Conservation (phyloP, 2,113 vertebrate genomes). For the Seriola rivoliana region DNA sequence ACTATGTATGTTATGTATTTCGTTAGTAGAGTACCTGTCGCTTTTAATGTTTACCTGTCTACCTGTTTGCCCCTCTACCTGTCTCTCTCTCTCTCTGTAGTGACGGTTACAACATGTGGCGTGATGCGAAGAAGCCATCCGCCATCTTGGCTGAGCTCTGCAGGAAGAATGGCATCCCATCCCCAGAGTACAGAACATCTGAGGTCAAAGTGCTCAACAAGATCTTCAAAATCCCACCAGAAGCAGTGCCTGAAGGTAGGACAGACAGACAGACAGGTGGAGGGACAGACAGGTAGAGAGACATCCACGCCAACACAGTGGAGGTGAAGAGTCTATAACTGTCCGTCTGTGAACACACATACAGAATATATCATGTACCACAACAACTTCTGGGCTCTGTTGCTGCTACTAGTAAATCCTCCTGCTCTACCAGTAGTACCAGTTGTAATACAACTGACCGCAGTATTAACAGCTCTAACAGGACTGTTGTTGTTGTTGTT, state of each 20-base stretch:
- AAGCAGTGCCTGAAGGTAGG: conserved; percentile 89
- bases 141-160: conserved; percentile 91
- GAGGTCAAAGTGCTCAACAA: conserved; percentile 94
- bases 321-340: background rate
- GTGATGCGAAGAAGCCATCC: conserved; percentile 90
- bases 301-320: background rate
- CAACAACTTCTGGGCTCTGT: background rate
- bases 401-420: background rate
- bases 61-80: background rate
- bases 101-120: conserved; percentile 91
- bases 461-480: conserved; percentile 20
- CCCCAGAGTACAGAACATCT: conserved; percentile 87
- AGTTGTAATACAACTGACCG: background rate
- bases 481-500: background rate
- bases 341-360: background rate
- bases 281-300: background rate
- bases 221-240: conserved; percentile 91
- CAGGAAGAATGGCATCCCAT: conserved; percentile 86
- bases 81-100: conserved; percentile 68
- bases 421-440: background rate
- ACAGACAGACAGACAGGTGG: background rate
- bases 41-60: background rate
- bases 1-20: background rate
- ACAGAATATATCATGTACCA: too few species aligned
- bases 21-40: too few species aligned